These are phyloP conservation scores for Malthinus flaveolus DNA, from an alignment of 2,888 invertebrate genomes.

Conservation along the genomic window DNA sequence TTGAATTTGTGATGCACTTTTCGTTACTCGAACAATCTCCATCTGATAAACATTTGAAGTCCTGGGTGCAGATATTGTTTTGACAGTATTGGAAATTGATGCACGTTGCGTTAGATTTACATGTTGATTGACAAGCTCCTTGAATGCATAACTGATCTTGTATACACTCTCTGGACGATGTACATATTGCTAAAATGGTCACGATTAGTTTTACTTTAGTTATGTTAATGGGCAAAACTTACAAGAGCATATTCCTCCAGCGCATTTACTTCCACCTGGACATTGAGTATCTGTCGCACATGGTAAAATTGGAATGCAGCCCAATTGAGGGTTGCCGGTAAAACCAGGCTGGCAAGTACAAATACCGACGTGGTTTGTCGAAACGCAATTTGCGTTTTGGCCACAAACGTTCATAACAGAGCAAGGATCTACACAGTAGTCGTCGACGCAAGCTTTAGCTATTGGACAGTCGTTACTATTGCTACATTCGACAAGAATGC, in stretches of 20 bases:
- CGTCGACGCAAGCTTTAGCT: conserved; percentile 75
- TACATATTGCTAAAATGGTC: conserved; percentile 67
- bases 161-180: conserved; percentile 81
- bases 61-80: conserved; percentile 83
- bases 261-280: conserved; percentile 80
- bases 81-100: conserved; percentile 83
- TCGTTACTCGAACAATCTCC: conserved; percentile 75
- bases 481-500: conserved; percentile 74
- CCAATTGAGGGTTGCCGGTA: conserved; percentile 84
- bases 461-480: conserved; percentile 75
- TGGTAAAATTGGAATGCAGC: conserved; percentile 81
- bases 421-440: conserved; percentile 82
- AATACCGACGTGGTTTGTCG: conserved; percentile 77
- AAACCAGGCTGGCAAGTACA: conserved; percentile 84
- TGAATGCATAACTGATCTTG: conserved; percentile 84
- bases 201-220: conserved; percentile 15
- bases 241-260: conserved; percentile 79
- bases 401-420: conserved; percentile 80
- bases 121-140: conserved; percentile 82
- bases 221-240: conserved; percentile 47
- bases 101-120: conserved; percentile 77
- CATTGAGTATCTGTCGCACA: conserved; percentile 82
- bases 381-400: conserved; percentile 73
- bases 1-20: conserved; percentile 68
- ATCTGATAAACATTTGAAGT: conserved; percentile 73